Evolutionary conservation across 2,113 vertebrate species (phyloP), one percentile per base, ranked within the genome.

Genomic region (Rhinoderma darwinii): DNA sequence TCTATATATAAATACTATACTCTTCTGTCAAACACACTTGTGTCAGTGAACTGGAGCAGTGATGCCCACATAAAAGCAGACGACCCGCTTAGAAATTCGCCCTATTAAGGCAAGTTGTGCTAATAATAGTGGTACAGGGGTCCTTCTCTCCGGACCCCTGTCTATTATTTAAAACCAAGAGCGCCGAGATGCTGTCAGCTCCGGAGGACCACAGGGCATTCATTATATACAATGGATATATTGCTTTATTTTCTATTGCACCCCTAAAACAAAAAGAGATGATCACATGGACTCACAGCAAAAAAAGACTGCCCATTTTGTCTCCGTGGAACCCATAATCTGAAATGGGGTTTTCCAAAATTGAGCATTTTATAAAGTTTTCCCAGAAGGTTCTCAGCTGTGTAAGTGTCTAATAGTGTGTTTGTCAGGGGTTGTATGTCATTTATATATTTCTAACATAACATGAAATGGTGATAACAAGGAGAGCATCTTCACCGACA

Each of bases 1-100:
- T 18, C 74, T 77, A 77, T 51, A 78, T 54, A 78, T 50, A 78
- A 77, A 51, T 25, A 27, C 51, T 54, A 12, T 35, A 78, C 76
- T 17, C 27, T 18, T 30, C 76, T 51, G 76, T 78, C 43, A 78
- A 35, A 61, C 20, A 61, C 78, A 59, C 32, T 80, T n/a, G 68
- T 41, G 68, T 72, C 68, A 72, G 68, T 41, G 68, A 41, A 72
- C 68, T 41, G 68, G n/a, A 70, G 66, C 35, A 12, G 68, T 12
- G 20, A 72, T 41, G 37, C 68, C 41, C 35, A 8, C 37, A 39
- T 39, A 72, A 72, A 39, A 72, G 37, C 35, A 72, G 68, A 72
- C 37, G 41, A 68, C 30, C 63, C 17, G 12, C 25, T 72, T n/a
- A n/a, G 18, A 39, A 22, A 25, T 72, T 11, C 8, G 35, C 18